Evolutionary conservation across 1,140 invertebrate genomes (phyloP), one percentile per base, ranked within the genome.

Genomic region (Watersipora subatra): DNA sequence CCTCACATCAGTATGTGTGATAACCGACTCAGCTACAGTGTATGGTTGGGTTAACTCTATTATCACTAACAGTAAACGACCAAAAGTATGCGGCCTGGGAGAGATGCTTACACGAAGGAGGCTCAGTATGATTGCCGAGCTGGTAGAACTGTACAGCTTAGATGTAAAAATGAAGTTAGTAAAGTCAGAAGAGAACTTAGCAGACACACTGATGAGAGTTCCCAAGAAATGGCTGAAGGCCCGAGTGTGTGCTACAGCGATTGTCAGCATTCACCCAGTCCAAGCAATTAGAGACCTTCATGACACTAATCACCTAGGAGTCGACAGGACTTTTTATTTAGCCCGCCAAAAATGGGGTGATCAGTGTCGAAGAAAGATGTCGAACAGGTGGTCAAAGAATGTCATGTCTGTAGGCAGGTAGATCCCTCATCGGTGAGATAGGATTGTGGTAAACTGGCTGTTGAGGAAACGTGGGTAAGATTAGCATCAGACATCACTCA

Each of bases 21-120:
- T 63, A 12, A 63, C 62, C 7, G 62, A 63, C 22, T 63, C 62
- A 20, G 62, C 62, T 24, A 63, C 62, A 55, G 62, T 63, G 55
- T 63, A 56, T 26, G 62, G 28, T 26, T 63, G 62, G 62, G 20
- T 63, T 26, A 7, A 26, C 7, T 63, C 62, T 12, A n/a, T 63
- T 15, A 56, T 28, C 7, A 22, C 28, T 26, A 26, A 62, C 17
- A 58, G 26, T 55, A 63, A 63, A 22, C 62, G n/a, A 55, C n/a
- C 26, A 7, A 28, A 26, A 56, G 25, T 58, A 24, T 7, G 22
- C 17, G 62, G 62, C 17, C 62, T 63, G 7, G 62, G 62, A n/a
- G 62, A 63, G 26, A 24, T 26, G 22, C 55, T 63, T n/a, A 62
- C 25, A 7, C 28, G 62, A 56, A 28, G 62, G 34, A 24, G 58